A percentile compares a stretch with the other conserved stretches of the same genome.
phyloP scores from a whole-genome alignment of 2,888 invertebrate genomes.

The Euzophera pinguis region DNA sequence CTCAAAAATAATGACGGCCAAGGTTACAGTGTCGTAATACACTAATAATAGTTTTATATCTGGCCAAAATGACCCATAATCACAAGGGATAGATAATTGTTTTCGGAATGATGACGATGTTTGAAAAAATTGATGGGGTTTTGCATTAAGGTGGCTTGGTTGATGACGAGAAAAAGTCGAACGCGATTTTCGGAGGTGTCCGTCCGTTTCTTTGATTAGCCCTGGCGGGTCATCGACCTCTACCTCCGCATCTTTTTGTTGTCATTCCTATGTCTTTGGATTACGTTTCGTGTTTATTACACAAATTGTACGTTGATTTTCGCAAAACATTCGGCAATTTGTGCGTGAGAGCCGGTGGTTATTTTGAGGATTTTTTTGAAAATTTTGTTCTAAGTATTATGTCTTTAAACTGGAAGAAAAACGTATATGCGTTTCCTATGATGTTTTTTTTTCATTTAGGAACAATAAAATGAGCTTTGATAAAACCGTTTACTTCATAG shows the following conservation, averaged over 20 bases:
- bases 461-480: too few relatives aligned
- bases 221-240: constrained; percentile 11
- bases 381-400: not conserved
- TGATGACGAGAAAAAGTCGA: constrained; percentile 68
- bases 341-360: not conserved
- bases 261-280: constrained; percentile 9
- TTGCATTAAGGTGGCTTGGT: constrained; percentile 50
- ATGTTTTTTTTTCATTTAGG: too few relatives aligned
- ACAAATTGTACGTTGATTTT: constrained; percentile 4
- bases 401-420: too few relatives aligned
- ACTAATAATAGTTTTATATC: constrained; percentile 73
- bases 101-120: constrained; percentile 58
- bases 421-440: too few relatives aligned
- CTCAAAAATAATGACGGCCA: constrained; percentile 46
- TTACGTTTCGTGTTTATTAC: constrained; percentile 5
- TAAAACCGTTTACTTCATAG: too few relatives aligned
- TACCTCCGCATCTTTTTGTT: constrained; percentile 6
- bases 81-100: constrained; percentile 76
- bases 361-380: not conserved
- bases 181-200: constrained; percentile 48
- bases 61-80: constrained; percentile 71
- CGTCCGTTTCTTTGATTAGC: constrained; percentile 62
- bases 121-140: constrained; percentile 63
- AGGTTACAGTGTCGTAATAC: constrained; percentile 53
- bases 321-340: constrained; percentile 7